A percentile compares a stretch with the other conserved stretches of the same genome.
Conservation (phyloP, 2,888 invertebrate genomes). For the Agrochola circellaris region DNA sequence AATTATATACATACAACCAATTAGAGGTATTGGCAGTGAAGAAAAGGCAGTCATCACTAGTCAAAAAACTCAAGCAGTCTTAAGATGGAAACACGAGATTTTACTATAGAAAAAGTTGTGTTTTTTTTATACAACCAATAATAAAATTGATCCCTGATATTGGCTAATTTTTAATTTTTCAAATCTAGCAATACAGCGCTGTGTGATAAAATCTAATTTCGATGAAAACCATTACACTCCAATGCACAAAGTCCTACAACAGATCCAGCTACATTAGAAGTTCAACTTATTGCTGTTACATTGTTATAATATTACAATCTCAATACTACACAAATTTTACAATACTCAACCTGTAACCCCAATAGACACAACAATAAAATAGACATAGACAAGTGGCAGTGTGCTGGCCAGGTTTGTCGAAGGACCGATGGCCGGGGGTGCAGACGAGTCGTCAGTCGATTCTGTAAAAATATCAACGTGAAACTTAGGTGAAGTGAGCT, state of each 20-base stretch:
- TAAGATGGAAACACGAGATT: neutral
- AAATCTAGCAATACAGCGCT: neutral
- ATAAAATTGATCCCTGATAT: neutral
- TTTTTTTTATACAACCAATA: neutral
- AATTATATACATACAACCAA: neutral
- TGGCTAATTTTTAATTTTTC: neutral
- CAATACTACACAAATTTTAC: neutral
- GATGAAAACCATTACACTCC: neutral
- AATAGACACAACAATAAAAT: neutral
- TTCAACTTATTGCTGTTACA: conserved; percentile 46
- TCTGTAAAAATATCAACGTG: too few species aligned
- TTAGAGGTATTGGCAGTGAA: conserved; percentile 7
- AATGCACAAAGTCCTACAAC: conserved; percentile 3
- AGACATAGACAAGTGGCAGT: too few species aligned
- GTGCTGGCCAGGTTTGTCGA: too few species aligned
- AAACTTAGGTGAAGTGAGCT: too few species aligned
- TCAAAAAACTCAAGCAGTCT: neutral
- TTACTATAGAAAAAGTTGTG: neutral
- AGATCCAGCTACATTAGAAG: conserved; percentile 35
- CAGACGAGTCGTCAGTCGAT: too few species aligned
- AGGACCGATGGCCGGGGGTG: too few species aligned
- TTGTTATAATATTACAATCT: conserved; percentile 32
- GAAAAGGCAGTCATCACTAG: neutral
- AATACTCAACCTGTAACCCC: conserved; percentile 9
- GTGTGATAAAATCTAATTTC: neutral